A percentile compares a stretch with the other conserved stretches of the same genome.
These are phyloP conservation scores for Etheostoma nigrum DNA, from an alignment of 2,797 vertebrate species.

Conservation along the genomic window DNA sequence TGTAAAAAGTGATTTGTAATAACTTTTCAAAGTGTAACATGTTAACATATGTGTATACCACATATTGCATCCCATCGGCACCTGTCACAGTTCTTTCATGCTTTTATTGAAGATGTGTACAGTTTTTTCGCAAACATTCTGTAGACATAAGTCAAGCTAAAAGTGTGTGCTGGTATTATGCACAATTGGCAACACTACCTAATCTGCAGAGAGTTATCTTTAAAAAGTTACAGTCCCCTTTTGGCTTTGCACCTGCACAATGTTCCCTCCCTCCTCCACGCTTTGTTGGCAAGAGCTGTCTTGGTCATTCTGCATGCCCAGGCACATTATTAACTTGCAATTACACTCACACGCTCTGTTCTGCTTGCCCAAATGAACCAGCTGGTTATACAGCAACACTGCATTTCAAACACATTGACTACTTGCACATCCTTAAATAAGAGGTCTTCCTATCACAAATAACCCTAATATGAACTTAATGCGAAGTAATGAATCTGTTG, in stretches of 20 bases:
- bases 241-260: conserved; percentile 78
- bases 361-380: conserved; percentile 72
- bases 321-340: conserved; percentile 78
- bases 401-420: conserved; percentile 76
- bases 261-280: conserved; percentile 45
- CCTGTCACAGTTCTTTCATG: neutral
- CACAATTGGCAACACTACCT: conserved; percentile 26
- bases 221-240: conserved; percentile 57
- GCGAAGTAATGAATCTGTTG: conserved; percentile 93
- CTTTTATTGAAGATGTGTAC: conserved; percentile 1
- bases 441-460: conserved; percentile 91
- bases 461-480: conserved; percentile 95
- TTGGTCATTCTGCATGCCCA: conserved; percentile 77
- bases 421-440: conserved; percentile 83
- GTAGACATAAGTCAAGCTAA: conserved; percentile 3
- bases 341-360: conserved; percentile 69
- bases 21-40: neutral
- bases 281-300: conserved; percentile 60
- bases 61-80: neutral
- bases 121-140: neutral
- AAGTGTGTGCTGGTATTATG: conserved; percentile 20
- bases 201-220: conserved; percentile 54
- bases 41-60: too few species aligned
- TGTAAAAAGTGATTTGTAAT: neutral
- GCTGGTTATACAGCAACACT: conserved; percentile 65